Evolutionary conservation across 53 echinoderm and acorn worm species (phyloP).

Genomic region (Astropecten irregularis): DNA sequence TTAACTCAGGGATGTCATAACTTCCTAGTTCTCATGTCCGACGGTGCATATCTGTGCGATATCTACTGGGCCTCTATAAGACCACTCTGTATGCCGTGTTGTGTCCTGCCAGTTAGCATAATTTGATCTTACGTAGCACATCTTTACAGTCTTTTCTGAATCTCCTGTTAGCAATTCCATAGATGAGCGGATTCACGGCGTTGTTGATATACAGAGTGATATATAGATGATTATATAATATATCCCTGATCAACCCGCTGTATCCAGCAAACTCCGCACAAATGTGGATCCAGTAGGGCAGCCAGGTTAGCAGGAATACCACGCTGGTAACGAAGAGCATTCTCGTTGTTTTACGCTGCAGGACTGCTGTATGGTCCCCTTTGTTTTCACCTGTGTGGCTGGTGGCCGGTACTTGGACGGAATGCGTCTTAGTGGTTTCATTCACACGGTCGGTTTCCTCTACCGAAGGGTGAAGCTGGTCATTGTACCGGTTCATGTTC

Average conservation of each 20-base stretch:
- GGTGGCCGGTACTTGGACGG: background rate
- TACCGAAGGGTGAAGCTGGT: background rate
- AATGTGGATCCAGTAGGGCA: background rate
- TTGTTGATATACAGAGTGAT: background rate
- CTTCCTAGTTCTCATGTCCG: too few relatives aligned
- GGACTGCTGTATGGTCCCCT: too few relatives aligned
- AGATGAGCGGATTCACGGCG: too few relatives aligned
- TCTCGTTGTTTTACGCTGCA: too few relatives aligned
- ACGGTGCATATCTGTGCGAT: too few relatives aligned
- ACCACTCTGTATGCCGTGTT: too few relatives aligned
- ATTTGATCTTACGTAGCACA: background rate
- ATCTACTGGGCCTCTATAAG: too few relatives aligned
- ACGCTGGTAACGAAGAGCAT: conserved; percentile 8
- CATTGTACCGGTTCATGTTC: too few relatives aligned
- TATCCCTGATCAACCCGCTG: background rate
- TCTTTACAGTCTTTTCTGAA: background rate
- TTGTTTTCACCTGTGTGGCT: background rate
- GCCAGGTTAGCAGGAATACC: conserved; percentile 2
- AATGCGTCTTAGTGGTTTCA: background rate
- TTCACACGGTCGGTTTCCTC: background rate
- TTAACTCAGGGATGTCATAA: too few relatives aligned
- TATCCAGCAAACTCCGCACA: background rate
- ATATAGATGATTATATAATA: background rate
- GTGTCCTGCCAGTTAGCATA: too few relatives aligned
- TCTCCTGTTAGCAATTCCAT: too few relatives aligned